Conservation (phyloP, 2,888 invertebrate genomes). For the Gerris lacustris region DNA sequence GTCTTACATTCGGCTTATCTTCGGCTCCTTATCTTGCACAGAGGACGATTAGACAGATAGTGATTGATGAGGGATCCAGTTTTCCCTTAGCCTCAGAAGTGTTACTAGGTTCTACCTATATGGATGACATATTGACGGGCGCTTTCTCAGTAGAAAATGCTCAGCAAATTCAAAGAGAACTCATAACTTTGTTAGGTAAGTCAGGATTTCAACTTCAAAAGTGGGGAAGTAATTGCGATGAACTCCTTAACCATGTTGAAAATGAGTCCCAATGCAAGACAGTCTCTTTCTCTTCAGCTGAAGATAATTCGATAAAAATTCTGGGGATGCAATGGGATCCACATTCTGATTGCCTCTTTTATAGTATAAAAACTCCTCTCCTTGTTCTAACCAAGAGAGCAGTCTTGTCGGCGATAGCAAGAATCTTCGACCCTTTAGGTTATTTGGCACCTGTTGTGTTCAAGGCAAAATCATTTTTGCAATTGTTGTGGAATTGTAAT, state of each 20-base stretch:
- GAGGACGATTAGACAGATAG: not conserved
- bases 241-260: not conserved
- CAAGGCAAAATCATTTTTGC: not conserved
- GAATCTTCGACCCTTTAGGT: not conserved
- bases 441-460: not conserved
- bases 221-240: not conserved
- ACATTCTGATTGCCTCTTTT: not conserved
- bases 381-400: not conserved
- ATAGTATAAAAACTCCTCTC: not conserved
- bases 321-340: not conserved
- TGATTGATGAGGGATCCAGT: not conserved
- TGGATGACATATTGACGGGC: not conserved
- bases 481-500: not conserved
- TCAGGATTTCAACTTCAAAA: not conserved
- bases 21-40: not conserved
- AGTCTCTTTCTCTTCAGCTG: not conserved
- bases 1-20: no score
- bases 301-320: not conserved
- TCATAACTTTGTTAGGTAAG: not conserved
- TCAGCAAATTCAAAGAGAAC: not conserved
- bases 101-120: not conserved
- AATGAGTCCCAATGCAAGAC: not conserved
- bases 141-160: not conserved
- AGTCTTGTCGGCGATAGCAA: not conserved
- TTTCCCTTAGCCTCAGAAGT: not conserved